These are phyloP conservation scores for Cotesia vestalis DNA, from an alignment of 1,140 invertebrate species.

Conservation along the genomic window DNA sequence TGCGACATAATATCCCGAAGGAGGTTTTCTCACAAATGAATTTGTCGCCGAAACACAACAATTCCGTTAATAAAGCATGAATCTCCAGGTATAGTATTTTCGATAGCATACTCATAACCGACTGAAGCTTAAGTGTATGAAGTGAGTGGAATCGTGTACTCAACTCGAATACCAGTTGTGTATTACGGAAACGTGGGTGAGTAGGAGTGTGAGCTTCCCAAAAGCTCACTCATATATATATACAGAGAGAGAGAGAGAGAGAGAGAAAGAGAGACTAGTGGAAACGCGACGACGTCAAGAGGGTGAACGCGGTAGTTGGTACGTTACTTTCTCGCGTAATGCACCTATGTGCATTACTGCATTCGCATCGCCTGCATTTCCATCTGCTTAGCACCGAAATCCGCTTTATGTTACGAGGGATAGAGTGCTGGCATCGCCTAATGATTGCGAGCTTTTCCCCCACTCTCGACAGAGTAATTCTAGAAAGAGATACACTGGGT, in stretches of 20 bases:
- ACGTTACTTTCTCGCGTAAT: constrained; percentile 37
- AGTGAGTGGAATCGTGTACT: constrained; percentile 5
- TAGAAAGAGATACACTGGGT: too few relatives aligned
- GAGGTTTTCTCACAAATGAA: too few relatives aligned
- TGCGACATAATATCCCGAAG: too few relatives aligned
- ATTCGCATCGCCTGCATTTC: constrained; percentile 57
- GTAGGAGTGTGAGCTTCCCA: too few relatives aligned
- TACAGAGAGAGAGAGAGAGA: constrained; percentile 2
- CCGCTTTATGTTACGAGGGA: constrained; percentile 60
- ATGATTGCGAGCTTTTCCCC: constrained; percentile 48
- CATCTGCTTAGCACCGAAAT: constrained; percentile 62
- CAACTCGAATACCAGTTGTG: constrained; percentile 12
- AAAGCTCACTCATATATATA: background rate
- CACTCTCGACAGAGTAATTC: too few relatives aligned
- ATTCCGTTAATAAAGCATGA: too few relatives aligned
- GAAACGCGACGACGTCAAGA: background rate
- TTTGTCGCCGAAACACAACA: too few relatives aligned
- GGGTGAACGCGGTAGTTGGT: background rate
- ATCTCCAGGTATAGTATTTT: too few relatives aligned
- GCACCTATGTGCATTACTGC: constrained; percentile 51
- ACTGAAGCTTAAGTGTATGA: constrained; percentile 7
- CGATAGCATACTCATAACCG: too few relatives aligned
- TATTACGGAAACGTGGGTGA: constrained; percentile 1
- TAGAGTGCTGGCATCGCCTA: constrained; percentile 50
- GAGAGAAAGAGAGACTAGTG: constrained; percentile 1